Base-by-base conservation (phyloP, 2,797 vertebrate species). In the Platyrinchus mystaceus region DNA sequence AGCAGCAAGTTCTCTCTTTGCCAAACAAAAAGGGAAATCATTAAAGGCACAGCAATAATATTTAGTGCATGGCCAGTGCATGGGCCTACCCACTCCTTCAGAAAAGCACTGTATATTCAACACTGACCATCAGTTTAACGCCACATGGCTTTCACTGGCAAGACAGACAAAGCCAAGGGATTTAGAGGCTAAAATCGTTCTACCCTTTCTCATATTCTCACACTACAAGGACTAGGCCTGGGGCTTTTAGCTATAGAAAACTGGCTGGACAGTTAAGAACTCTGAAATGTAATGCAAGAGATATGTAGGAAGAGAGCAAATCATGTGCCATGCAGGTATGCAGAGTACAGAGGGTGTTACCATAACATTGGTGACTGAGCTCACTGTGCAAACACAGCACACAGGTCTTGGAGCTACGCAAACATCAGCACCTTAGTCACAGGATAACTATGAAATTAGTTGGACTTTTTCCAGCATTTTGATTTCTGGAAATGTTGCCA, bases 261-360 rank as follows among this genome's bases (percentile, higher is more conserved):
- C 62, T 21, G 37, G 81, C 1, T 49, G 44, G 78, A 75, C 32
- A 66, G 62, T 49, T 37, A 79, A 78, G 62, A 78, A 46, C 46
- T 73, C 71, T 19, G 22, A 59, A 69, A 67, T 12, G 10, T 28
- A 67, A 83, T 18, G 18, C 21, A 69, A 39, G 55, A 74, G 32
- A 20, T 3, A 39, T 2, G 1, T 1, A 70, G 66, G 43, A 64
- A 87, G 39, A 73, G 30, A 47, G 4, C 79, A 66, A 63, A 39
- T 12, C 6, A 13, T 2, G 10, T 15, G 30, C 34, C 18, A 4
- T 0, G 15, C 28, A 71, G 2, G 3, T 24, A n/a, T 27, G 37
- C 73, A 68, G 76, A 47, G 22, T 7, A 36, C 3, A 60, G 32
- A 68, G 19, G 34, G 22, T 10, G 12, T 68, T 68, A 23, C 37